phyloP scores from a whole-genome alignment of 2,888 invertebrate genomes.

The Hetaerina titia region DNA sequence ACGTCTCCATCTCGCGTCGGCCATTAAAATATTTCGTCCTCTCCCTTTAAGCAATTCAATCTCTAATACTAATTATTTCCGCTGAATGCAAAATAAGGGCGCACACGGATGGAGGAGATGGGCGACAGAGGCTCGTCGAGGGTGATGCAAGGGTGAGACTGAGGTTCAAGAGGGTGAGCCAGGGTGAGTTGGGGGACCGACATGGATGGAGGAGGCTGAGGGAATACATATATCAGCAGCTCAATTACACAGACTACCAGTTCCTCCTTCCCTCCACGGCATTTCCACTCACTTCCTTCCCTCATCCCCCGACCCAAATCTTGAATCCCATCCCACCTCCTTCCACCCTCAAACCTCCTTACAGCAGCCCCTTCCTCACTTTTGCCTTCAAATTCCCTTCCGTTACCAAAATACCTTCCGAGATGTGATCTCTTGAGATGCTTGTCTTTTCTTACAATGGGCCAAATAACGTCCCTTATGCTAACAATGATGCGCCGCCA shows the following conservation, averaged over 20 bases:
- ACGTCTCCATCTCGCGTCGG: background rate
- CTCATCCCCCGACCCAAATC: too few species aligned
- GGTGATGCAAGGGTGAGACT: background rate
- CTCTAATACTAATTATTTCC: background rate
- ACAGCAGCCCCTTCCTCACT: background rate
- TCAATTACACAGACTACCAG: background rate
- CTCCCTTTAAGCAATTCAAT: background rate
- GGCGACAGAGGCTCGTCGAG: background rate
- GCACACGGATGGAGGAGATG: background rate
- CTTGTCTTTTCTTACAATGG: conserved; percentile 23
- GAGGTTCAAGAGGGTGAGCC: background rate
- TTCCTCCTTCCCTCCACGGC: background rate
- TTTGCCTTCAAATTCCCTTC: too few species aligned
- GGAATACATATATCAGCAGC: background rate
- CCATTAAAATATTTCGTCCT: background rate
- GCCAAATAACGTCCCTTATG: conserved; percentile 15
- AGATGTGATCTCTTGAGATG: conserved; percentile 25
- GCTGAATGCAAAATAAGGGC: background rate
- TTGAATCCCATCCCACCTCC: too few species aligned
- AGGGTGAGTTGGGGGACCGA: background rate
- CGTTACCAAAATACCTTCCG: background rate
- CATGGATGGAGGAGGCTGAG: background rate
- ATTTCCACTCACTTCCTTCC: background rate
- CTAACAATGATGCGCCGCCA: conserved; percentile 13
- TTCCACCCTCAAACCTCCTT: too few species aligned